These are phyloP conservation scores for Eurypyga helias DNA, from an alignment of 2,113 vertebrate genomes.

Conservation along the genomic window DNA sequence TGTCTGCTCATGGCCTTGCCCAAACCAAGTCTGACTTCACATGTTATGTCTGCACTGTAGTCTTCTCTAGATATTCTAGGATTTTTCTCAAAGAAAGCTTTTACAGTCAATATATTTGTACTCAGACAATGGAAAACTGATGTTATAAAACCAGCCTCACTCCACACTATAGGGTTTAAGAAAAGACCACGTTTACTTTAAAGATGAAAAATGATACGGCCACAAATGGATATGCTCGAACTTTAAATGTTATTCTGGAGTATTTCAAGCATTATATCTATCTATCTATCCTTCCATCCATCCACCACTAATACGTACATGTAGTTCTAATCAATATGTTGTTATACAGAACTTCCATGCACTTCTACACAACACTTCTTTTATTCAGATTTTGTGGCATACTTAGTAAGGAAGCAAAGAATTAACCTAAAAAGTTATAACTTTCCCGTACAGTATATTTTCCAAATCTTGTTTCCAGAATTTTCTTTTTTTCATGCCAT, in stretches of 20 bases:
- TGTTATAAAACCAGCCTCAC: not conserved
- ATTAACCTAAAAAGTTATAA: not conserved
- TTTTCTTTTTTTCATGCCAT: not conserved
- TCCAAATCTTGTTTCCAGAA: not conserved
- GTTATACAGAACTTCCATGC: not conserved
- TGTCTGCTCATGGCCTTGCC: not conserved
- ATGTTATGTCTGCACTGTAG: not conserved
- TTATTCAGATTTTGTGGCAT: not conserved
- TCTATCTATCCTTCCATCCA: not conserved
- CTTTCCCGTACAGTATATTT: not conserved
- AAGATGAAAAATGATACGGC: not conserved
- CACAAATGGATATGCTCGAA: not conserved
- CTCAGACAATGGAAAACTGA: not conserved
- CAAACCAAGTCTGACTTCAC: not conserved
- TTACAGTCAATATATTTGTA: not conserved
- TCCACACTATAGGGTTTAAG: not conserved
- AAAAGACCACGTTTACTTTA: not conserved
- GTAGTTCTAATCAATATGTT: not conserved
- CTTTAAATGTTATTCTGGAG: not conserved
- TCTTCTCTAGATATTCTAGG: not conserved
- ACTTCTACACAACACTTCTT: not conserved
- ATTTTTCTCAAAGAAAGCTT: not conserved
- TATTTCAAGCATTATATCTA: not conserved
- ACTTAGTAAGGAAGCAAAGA: not conserved
- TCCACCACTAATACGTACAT: fast-evolving